Percentiles rank a stretch among this genome's conserved stretches.
Evolutionary conservation across 2,888 invertebrate species (phyloP).

Genomic region (Athalia rosae): DNA sequence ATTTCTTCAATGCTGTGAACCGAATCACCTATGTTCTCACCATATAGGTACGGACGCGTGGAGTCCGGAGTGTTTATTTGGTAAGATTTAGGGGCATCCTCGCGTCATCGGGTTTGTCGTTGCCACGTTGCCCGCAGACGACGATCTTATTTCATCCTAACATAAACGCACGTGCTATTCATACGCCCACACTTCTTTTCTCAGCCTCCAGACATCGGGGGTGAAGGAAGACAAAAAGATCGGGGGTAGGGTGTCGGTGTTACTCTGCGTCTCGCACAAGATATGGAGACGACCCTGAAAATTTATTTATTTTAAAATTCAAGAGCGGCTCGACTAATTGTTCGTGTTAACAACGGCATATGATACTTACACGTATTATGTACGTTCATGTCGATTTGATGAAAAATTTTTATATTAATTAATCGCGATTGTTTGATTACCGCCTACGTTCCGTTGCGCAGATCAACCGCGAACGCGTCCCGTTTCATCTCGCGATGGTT

Average conservation of each 20-base stretch:
- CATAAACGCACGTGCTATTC: background rate
- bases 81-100: constrained; percentile 1
- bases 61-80: no score
- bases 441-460: no score
- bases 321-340: no score
- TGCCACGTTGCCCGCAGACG: constrained; percentile 33
- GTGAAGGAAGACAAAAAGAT: background rate
- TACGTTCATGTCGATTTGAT: no score
- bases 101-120: background rate
- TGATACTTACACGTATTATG: no score
- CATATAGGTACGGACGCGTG: background rate
- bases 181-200: background rate
- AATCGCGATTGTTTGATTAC: no score
- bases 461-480: no score
- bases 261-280: background rate
- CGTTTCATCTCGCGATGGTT: no score
- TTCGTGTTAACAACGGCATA: no score
- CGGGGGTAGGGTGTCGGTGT: background rate
- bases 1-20: background rate
- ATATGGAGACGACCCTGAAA: background rate
- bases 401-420: no score
- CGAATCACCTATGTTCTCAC: background rate
- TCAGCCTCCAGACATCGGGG: background rate
- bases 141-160: constrained; percentile 31
- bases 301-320: no score